phyloP scores from a whole-genome alignment of 2,113 vertebrate species.

The Genyomyrus donnyi region DNA sequence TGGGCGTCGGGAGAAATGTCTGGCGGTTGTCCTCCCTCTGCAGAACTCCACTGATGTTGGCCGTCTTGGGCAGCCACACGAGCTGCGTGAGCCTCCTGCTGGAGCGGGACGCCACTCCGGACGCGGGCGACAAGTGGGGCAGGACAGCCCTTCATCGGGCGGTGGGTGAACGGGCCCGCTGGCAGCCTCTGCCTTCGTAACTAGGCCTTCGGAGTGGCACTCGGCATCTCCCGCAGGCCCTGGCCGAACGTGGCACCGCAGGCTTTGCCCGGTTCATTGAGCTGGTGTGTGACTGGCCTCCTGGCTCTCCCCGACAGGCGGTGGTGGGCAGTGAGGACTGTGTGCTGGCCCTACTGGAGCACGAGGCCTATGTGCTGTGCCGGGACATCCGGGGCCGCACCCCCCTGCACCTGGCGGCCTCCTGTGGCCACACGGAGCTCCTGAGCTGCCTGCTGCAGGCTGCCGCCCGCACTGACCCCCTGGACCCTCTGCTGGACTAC shows the following conservation, averaged over 20 bases:
- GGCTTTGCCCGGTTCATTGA: background rate
- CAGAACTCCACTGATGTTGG: conserved; percentile 89
- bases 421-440: conserved; percentile 73
- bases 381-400: conserved; percentile 84
- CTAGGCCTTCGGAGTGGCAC: background rate
- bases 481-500: conserved; percentile 84
- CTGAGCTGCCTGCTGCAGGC: conserved; percentile 74
- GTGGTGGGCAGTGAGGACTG: conserved; percentile 80
- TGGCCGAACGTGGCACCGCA: background rate
- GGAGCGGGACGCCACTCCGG: conserved; percentile 82
- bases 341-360: conserved; percentile 82
- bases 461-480: conserved; percentile 73
- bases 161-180: conserved; percentile 55
- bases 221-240: background rate
- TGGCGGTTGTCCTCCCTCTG: background rate
- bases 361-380: conserved; percentile 81
- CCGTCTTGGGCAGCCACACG: conserved; percentile 76
- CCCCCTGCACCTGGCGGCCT: conserved; percentile 82
- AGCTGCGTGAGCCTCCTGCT: conserved; percentile 89
- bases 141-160: conserved; percentile 84
- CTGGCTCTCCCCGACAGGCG: conserved; percentile 52
- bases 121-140: conserved; percentile 78
- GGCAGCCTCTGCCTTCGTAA: background rate
- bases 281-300: background rate
- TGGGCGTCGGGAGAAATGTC: background rate